These are phyloP conservation scores for Aythya baeri DNA, from an alignment of 2,113 vertebrate genomes.

Conservation along the genomic window DNA sequence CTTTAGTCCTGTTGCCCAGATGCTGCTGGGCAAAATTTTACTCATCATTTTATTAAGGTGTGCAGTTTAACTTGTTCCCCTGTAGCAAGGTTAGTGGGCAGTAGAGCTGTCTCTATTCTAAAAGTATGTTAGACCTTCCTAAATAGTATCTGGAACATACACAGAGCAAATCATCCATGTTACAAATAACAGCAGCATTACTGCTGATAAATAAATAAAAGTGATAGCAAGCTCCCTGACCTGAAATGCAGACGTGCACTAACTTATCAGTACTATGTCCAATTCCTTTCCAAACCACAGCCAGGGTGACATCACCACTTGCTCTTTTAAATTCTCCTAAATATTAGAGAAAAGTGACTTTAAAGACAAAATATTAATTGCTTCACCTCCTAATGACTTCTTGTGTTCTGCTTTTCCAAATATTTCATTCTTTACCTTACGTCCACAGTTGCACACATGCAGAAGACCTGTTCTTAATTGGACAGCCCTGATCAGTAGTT, in stretches of 20 bases:
- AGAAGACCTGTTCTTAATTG: background rate
- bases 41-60: background rate
- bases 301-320: background rate
- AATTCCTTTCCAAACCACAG: background rate
- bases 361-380: fast-evolving
- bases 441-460: background rate
- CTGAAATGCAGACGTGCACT: background rate
- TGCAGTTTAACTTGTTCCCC: background rate
- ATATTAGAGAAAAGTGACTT: fast-evolving
- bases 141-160: background rate
- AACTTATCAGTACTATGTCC: background rate
- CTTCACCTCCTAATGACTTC: background rate
- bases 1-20: too few relatives aligned
- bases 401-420: background rate
- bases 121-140: background rate
- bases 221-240: fast-evolving
- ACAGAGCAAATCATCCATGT: fast-evolving
- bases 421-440: background rate
- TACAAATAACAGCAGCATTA: background rate
- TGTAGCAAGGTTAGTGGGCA: background rate
- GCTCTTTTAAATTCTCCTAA: background rate
- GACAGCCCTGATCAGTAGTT: background rate
- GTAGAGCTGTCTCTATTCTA: fast-evolving
- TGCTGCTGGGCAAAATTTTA: background rate
- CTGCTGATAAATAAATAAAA: background rate